These are phyloP conservation scores for Steromphala cineraria DNA, from an alignment of 2,888 invertebrate genomes.

Conservation along the genomic window DNA sequence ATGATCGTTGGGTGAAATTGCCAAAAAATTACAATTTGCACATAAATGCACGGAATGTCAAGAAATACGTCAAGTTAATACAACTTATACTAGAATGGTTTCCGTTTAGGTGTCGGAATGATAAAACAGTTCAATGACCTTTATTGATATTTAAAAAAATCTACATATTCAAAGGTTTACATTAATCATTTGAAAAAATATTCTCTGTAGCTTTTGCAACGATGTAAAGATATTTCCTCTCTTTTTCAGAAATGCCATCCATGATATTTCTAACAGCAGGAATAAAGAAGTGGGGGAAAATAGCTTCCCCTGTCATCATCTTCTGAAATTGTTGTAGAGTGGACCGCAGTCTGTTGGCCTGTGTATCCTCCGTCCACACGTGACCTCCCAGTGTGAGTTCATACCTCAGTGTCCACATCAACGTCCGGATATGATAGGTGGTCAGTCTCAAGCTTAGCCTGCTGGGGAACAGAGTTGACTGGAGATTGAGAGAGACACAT, in stretches of 20 bases:
- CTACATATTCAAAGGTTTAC: no score
- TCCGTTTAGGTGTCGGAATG: no score
- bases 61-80: no score
- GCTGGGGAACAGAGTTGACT: no score
- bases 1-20: no score
- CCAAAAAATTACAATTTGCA: no score
- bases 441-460: neutral
- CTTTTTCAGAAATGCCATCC: neutral
- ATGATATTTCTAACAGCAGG: slow-evolving; percentile 18
- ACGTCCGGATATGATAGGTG: slow-evolving; percentile 22
- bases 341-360: neutral
- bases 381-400: neutral
- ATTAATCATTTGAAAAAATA: neutral
- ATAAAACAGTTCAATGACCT: no score
- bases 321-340: neutral
- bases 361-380: neutral
- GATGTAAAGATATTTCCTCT: slow-evolving; percentile 22
- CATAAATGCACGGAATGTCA: no score
- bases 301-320: slow-evolving; percentile 21
- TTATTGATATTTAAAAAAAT: no score
- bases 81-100: no score
- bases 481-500: no score
- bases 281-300: slow-evolving; percentile 25
- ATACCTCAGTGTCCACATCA: slow-evolving; percentile 25
- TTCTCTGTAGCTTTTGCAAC: neutral